These are phyloP conservation scores for Carlito syrichta DNA, from an alignment of 2,113 vertebrate species.

Conservation along the genomic window DNA sequence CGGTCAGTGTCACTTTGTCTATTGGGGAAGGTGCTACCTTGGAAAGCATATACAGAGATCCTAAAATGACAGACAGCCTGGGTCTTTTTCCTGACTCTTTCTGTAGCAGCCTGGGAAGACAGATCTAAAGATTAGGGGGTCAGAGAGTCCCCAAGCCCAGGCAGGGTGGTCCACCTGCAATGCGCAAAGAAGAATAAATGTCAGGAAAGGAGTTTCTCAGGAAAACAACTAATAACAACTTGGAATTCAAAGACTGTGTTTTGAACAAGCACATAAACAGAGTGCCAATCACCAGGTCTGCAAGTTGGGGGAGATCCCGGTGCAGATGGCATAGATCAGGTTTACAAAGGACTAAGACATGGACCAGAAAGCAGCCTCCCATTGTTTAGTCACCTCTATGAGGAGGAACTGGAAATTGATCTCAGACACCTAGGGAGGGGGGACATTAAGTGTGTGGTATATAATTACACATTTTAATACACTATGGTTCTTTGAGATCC, in stretches of 20 bases:
- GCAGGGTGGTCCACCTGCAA: neutral
- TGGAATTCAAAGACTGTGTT: neutral
- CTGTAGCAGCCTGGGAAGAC: neutral
- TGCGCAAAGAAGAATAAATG: neutral
- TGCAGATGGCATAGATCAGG: neutral
- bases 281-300: neutral
- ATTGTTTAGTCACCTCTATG: rapidly evolving
- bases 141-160: neutral
- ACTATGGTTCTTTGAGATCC: neutral
- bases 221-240: no score
- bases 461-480: neutral
- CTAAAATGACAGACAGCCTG: neutral
- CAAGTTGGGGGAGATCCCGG: rapidly evolving
- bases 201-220: neutral
- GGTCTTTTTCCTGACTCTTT: neutral
- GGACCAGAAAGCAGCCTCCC: neutral
- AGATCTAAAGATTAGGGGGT: neutral
- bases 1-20: neutral
- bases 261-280: neutral
- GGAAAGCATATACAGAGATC: neutral
- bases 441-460: neutral
- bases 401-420: neutral
- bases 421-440: rapidly evolving
- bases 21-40: neutral
- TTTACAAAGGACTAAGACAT: neutral